phyloP scores from a whole-genome alignment of 2,797 vertebrate genomes.

The Poeciliopsis turneri region DNA sequence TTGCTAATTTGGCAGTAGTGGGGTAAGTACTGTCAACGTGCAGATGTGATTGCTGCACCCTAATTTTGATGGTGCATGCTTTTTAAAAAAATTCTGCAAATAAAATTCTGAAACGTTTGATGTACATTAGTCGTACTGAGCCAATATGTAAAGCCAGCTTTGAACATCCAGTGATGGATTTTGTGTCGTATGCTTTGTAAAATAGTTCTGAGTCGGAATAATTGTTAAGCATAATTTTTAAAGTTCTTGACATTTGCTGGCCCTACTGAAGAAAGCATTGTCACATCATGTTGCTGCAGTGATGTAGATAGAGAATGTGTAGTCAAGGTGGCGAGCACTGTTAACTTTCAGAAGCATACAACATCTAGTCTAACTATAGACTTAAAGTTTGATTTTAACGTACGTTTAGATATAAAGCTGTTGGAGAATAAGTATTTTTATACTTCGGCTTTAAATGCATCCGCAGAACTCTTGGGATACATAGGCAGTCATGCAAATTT shows the following conservation, averaged over 20 bases:
- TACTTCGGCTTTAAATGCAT: not conserved
- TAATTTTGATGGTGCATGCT: too few species aligned
- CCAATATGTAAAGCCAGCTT: not conserved
- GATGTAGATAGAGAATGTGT: not conserved
- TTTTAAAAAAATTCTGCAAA: not conserved
- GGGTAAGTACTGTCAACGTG: too few species aligned
- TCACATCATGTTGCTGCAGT: not conserved
- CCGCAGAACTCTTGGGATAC: conserved; percentile 29
- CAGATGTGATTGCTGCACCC: too few species aligned
- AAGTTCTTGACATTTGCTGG: not conserved
- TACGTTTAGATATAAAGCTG: not conserved
- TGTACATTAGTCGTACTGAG: not conserved
- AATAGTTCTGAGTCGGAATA: not conserved
- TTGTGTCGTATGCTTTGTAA: not conserved
- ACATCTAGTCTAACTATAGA: not conserved
- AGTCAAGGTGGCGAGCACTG: not conserved
- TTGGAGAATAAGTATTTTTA: not conserved
- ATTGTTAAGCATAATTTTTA: not conserved
- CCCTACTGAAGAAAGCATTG: not conserved
- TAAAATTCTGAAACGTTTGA: not conserved
- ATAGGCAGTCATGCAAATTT: not conserved
- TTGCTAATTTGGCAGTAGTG: too few species aligned
- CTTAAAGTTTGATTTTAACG: not conserved
- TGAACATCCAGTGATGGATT: not conserved
- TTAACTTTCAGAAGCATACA: not conserved